Evolutionary conservation across 2,888 invertebrate species (phyloP).

Genomic region (Diloba caeruleocephala): DNA sequence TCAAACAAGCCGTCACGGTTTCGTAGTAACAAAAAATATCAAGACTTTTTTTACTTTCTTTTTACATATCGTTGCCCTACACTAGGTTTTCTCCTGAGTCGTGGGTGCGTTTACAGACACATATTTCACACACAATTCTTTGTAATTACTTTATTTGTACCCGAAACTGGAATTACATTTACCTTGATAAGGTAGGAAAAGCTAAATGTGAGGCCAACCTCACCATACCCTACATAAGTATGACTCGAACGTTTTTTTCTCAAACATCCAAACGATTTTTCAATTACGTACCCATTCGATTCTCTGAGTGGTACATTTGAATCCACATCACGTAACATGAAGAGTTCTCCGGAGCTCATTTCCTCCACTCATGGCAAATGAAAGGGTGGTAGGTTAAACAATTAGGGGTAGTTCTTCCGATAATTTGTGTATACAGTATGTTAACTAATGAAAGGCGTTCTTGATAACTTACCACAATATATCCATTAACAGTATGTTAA

Average conservation of each 20-base stretch:
- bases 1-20: too few relatives aligned
- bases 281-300: slow-evolving; percentile 55
- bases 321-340: slow-evolving; percentile 53
- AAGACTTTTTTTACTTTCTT: too few relatives aligned
- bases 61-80: too few relatives aligned
- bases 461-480: too few relatives aligned
- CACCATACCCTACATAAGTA: too few relatives aligned
- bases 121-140: too few relatives aligned
- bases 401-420: slow-evolving; percentile 42
- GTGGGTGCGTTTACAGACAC: too few relatives aligned
- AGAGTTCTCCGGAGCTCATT: slow-evolving; percentile 53
- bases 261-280: slow-evolving; percentile 56
- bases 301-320: slow-evolving; percentile 48
- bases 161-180: slow-evolving; percentile 24
- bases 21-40: too few relatives aligned
- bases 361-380: slow-evolving; percentile 53
- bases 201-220: slow-evolving; percentile 1
- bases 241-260: slow-evolving; percentile 36
- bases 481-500: too few relatives aligned
- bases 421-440: slow-evolving; percentile 38
- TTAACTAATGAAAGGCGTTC: too few relatives aligned
- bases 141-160: neutral
- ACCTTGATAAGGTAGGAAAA: slow-evolving; percentile 9
- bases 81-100: too few relatives aligned
- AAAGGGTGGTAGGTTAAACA: slow-evolving; percentile 51